These are phyloP conservation scores for Zaprionus capensis DNA, from an alignment of 1,140 invertebrate species.

Conservation along the genomic window DNA sequence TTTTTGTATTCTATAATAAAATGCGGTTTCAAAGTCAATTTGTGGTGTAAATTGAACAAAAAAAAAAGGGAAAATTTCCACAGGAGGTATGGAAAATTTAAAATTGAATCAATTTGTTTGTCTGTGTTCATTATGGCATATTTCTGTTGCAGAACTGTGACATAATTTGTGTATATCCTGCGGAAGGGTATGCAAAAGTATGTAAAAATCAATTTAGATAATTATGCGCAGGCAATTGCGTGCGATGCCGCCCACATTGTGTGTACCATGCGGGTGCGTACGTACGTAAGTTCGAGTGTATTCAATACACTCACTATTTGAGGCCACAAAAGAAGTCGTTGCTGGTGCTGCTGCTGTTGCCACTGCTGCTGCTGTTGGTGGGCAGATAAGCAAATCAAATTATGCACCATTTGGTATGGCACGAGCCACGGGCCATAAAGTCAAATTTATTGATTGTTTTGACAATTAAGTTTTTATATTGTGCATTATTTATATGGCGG, in stretches of 20 bases:
- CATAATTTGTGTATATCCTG: neutral
- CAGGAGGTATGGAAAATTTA: neutral
- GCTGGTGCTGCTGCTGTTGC: neutral
- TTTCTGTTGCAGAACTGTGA: neutral
- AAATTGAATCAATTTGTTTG: neutral
- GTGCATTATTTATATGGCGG: constrained; percentile 61
- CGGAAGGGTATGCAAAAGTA: neutral
- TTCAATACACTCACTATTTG: constrained; percentile 9
- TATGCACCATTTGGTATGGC: constrained; percentile 65
- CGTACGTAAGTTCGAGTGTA: constrained; percentile 1
- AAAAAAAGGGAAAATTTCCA: neutral
- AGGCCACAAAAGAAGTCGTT: constrained; percentile 24
- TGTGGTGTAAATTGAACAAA: neutral
- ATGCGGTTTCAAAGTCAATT: neutral
- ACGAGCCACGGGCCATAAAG: constrained; percentile 66
- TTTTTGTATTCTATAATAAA: neutral
- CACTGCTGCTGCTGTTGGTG: neutral
- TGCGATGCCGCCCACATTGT: neutral
- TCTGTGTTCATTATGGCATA: neutral
- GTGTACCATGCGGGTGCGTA: neutral
- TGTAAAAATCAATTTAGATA: constrained; percentile 1
- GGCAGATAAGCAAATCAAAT: constrained; percentile 63
- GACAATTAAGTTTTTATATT: constrained; percentile 78
- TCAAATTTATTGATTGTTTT: constrained; percentile 78
- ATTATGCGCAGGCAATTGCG: neutral